Conservation (phyloP, 2,113 vertebrate genomes). For the Pontoporia blainvillei region DNA sequence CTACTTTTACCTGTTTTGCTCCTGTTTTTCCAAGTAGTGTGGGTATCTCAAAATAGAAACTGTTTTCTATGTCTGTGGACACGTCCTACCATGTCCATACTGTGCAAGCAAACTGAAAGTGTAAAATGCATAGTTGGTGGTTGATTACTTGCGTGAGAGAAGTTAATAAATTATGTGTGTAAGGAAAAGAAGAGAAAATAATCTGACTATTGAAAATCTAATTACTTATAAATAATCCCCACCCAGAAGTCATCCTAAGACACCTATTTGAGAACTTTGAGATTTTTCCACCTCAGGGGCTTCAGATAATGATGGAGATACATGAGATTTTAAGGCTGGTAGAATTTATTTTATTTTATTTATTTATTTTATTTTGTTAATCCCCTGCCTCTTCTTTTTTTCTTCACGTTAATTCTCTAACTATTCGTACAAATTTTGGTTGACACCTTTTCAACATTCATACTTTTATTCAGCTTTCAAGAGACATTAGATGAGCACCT, state of each 20-base stretch:
- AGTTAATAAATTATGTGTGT: background rate
- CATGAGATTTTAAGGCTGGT: background rate
- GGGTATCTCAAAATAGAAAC: background rate
- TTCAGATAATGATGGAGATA: background rate
- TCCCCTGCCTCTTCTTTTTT: background rate
- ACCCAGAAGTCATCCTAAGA: background rate
- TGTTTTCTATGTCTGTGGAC: background rate
- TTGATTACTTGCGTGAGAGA: background rate
- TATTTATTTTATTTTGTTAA: background rate
- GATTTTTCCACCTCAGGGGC: background rate
- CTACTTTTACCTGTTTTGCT: background rate
- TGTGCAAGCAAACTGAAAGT: background rate
- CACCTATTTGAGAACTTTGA: background rate
- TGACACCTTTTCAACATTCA: background rate
- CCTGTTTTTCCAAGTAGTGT: background rate
- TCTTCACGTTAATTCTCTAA: background rate
- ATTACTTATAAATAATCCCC: background rate
- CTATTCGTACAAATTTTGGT: background rate
- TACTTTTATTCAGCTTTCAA: background rate
- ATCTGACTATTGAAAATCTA: background rate
- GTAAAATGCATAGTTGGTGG: background rate
- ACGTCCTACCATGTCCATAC: fast-evolving
- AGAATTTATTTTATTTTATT: background rate
- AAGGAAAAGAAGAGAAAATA: background rate
- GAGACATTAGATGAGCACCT: background rate